These are phyloP conservation scores for Mythimna ferrago DNA, from an alignment of 2,888 invertebrate species.

Conservation along the genomic window DNA sequence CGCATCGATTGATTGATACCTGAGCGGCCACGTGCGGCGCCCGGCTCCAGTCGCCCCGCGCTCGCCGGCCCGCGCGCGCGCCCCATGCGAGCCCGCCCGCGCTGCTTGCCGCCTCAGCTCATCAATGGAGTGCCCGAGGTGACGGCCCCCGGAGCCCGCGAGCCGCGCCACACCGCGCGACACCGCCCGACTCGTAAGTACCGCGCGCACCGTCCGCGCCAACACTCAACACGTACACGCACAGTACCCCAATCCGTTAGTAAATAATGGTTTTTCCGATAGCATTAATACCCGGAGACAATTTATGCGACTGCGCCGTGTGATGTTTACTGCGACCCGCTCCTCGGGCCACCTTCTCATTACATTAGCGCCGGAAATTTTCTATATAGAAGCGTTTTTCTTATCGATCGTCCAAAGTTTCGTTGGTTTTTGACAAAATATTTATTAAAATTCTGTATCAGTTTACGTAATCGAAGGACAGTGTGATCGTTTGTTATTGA, in stretches of 20 bases:
- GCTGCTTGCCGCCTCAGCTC: slow-evolving; percentile 71
- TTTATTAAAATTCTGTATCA: slow-evolving; percentile 80
- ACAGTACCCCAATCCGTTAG: slow-evolving; percentile 70
- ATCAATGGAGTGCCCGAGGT: slow-evolving; percentile 86
- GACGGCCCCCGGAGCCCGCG: slow-evolving; percentile 76
- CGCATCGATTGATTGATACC: slow-evolving; percentile 89
- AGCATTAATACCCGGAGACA: slow-evolving; percentile 74
- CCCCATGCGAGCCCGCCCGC: slow-evolving; percentile 74
- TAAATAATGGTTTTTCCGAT: slow-evolving; percentile 79
- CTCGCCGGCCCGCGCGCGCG: slow-evolving; percentile 82
- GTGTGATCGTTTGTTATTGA: slow-evolving; percentile 77
- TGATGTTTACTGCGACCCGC: slow-evolving; percentile 79
- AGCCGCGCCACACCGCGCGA: slow-evolving; percentile 61
- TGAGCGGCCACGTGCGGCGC: slow-evolving; percentile 77
- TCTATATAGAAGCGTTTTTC: slow-evolving; percentile 75
- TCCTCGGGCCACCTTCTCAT: slow-evolving; percentile 72
- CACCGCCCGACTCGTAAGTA: slow-evolving; percentile 70
- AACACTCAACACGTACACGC: slow-evolving; percentile 69
- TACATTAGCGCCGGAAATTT: slow-evolving; percentile 78
- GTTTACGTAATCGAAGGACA: slow-evolving; percentile 86
- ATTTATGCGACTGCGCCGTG: slow-evolving; percentile 82
- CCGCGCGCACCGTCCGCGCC: slow-evolving; percentile 59
- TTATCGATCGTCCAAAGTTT: slow-evolving; percentile 79
- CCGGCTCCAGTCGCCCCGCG: slow-evolving; percentile 82
- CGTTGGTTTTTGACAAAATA: slow-evolving; percentile 72